phyloP scores from a whole-genome alignment of 2,888 invertebrate genomes.

The Allygus modestus region DNA sequence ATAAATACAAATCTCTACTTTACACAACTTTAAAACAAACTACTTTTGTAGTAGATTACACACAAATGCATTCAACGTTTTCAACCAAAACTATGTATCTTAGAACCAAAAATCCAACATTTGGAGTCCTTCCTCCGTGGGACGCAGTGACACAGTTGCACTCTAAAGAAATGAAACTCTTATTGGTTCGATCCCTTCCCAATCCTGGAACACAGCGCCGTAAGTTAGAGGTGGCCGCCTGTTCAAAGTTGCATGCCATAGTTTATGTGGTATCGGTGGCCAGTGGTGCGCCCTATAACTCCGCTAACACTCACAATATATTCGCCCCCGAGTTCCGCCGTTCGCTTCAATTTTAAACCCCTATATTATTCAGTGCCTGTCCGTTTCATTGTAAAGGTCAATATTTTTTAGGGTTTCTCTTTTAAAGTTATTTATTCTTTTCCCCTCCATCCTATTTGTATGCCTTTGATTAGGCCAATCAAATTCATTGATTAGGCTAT shows the following conservation, averaged over 20 bases:
- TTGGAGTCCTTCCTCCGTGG: slow-evolving; percentile 32
- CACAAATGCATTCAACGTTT: too few species aligned
- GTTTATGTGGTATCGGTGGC: slow-evolving; percentile 46
- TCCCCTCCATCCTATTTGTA: too few species aligned
- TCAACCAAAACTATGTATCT: too few species aligned
- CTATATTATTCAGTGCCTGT: slow-evolving; percentile 39
- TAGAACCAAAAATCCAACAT: background rate
- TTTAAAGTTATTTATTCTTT: too few species aligned
- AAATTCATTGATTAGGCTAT: too few species aligned
- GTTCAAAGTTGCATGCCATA: slow-evolving; percentile 61
- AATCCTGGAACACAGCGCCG: slow-evolving; percentile 40
- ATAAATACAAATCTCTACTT: background rate
- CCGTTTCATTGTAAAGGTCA: slow-evolving; percentile 20
- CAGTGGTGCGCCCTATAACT: slow-evolving; percentile 30
- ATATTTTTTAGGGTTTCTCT: slow-evolving; percentile 4
- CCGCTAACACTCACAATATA: slow-evolving; percentile 49
- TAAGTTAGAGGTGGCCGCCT: slow-evolving; percentile 44
- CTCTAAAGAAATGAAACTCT: slow-evolving; percentile 62
- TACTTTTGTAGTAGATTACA: too few species aligned
- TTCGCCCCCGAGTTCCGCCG: background rate
- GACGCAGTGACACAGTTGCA: slow-evolving; percentile 45
- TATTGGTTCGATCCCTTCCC: slow-evolving; percentile 56
- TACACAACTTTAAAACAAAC: too few species aligned
- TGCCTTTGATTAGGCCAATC: too few species aligned
- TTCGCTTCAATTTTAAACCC: slow-evolving; percentile 49